Evolutionary conservation across 2,888 invertebrate species (phyloP), one percentile per base, ranked within the genome.

Genomic region (Allophyes oxyacanthae): DNA sequence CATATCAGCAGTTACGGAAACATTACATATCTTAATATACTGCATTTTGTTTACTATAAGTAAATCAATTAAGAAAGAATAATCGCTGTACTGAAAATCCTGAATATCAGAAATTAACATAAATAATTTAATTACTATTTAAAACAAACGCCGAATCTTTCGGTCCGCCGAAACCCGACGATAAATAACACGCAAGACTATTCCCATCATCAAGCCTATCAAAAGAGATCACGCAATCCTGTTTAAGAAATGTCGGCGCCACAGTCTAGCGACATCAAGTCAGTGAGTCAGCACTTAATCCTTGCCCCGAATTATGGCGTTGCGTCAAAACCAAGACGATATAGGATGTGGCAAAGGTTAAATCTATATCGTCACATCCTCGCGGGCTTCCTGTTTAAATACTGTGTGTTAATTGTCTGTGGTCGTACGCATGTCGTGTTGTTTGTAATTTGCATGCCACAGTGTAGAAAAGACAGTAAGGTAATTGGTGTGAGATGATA

Each of bases 331-430:
- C 86, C 85, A 92, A 92, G 91, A 92, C 84, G 86, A 72, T 82
- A 72, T 89, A 87, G 92, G 92, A 92, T 90, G 89, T 88, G 87
- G 63, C 85, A 89, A 87, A 93, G 92, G 92, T 93, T 93, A 92
- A 93, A 92, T 90, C 91, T 73, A 92, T 92, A 91, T 87, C 85
- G 84, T 82, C 86, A 90, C 86, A 91, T 92, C 92, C 92, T 92
- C 88, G 87, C 87, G 68, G 78, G 84, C 84, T 92, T 92, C 92
- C 92, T 91, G 87, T 81, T 92, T 92, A 91, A 87, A 79, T 74
- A 70, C 67, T 64, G 69, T 53, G 82, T 75, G 87, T 85, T 92
- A 92, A 92, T 92, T 90, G 86, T 72, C 67, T 71, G 60, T 84
- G 83, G 69, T 73, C 78, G 87, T 81, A 74, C 85, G 75, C 66